Base-by-base conservation (phyloP, 2,888 invertebrate species). In the Catocala nupta region DNA sequence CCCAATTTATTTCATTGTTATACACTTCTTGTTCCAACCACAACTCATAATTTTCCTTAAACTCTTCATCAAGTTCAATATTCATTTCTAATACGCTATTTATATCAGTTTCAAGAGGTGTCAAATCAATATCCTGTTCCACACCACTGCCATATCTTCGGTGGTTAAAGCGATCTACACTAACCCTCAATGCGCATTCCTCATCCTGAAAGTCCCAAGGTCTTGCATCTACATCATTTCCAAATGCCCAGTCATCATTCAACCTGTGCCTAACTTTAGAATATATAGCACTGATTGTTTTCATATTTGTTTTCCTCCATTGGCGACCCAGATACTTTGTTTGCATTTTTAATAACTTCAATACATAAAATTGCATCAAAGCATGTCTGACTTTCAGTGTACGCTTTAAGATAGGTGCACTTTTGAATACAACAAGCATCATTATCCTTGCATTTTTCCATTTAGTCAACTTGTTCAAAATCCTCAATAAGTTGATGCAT, bases 191-290 rank as follows among this genome's bases (percentile, higher is more conserved):
- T 10, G 98, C 97, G 89, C 99, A 98, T 87, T 99, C 99, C 88
- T 99, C 99, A 42, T 98, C 98, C 93, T 99, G 98, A 80, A 98
- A 99, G 89, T 99, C 99, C 99, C 99, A 99, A 0, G 99, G 99
- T 66, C 99, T 95, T 0, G 99, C 99, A 92, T 99, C 99, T 80
- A 99, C 96, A 94, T 99, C 98, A 94, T 99, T 99, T 58, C 99
- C 99, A 94, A 98, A 99, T 4, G 99, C 99, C 99, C 99, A 99
- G 90, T 99, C 99, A 87, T 99, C 99, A 84, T 99, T 99, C 49
- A 99, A 95, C 59, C 99, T 96, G 93, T 99, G 99, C 36, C 99
- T 95, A 3, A 98, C 98, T 95, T 99, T 99, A 63, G 98, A 97
- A 88, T 99, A 99, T 85, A 99, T 99, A 63, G 99, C 99, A 87